Evolutionary conservation across 2,797 vertebrate species (phyloP), one percentile per base, ranked within the genome.

Genomic region (Lacerta agilis): DNA sequence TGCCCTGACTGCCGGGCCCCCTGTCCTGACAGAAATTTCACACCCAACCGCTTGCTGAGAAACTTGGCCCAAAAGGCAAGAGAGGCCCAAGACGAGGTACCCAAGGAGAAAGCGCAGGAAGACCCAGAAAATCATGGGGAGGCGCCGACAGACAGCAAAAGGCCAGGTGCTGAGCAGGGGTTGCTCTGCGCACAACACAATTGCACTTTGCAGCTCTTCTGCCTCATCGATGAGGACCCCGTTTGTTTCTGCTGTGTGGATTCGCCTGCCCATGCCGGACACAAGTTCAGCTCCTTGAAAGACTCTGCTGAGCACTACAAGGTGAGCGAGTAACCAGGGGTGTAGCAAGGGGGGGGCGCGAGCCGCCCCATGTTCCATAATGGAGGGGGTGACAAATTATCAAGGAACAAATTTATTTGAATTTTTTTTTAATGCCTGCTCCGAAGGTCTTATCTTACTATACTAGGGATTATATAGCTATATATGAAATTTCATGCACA

Each of bases 111-210:
- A 23, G 8, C 4, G 0, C 61, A 20, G 8, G 23, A 38, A 6
- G 36, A 27, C 8, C 13, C 25, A 27, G 61, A 41, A 41, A 25
- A 2, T 13, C 1, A 11, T 1, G 27, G 7, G 43, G 6, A 49
- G 9, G 2, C 27, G 15, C 38, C 18, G 29, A 3, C 15, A 43
- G 66, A 33, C 4, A 5, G 18, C 29, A n/a, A 1, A 25, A 43
- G 10, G 10, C 17, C 10, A 3, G 29, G 5, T 13, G 27, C 25
- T 0, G 15, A 27, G 5, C 6, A 3, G 13, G 5, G 2, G 66
- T 4, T 7, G 15, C 8, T 3, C 29, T 83, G 82, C 15, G 67
- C 33, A 13, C 1, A 4, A 7, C 82, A 83, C 8, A n/a, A 20
- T 1, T 29, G 13, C 2, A 33, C 8, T 3, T 6, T 83, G 8